Conservation (phyloP, 2,797 vertebrate genomes). For the Phrynocephalus forsythii region DNA sequence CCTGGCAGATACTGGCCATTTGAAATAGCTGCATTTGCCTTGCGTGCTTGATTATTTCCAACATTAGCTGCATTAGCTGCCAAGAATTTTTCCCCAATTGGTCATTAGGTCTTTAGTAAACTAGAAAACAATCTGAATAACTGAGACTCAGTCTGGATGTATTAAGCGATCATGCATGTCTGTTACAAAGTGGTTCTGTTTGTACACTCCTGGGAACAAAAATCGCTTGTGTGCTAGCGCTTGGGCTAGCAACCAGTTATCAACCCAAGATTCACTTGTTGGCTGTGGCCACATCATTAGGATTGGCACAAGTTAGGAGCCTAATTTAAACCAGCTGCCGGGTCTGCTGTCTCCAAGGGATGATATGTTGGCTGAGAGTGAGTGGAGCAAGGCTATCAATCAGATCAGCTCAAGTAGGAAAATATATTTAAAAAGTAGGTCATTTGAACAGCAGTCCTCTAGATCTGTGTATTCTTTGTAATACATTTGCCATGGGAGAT, state of each 20-base stretch:
- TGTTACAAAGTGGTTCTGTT: neutral
- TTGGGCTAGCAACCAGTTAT: slow-evolving; percentile 20
- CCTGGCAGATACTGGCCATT: slow-evolving; percentile 3
- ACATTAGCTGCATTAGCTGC: slow-evolving; percentile 9
- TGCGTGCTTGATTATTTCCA: slow-evolving; percentile 3
- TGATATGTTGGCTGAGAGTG: slow-evolving; percentile 1
- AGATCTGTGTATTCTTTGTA: neutral
- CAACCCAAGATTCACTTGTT: slow-evolving; percentile 31
- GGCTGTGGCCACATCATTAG: slow-evolving; percentile 25
- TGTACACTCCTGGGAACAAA: neutral
- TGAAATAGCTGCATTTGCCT: slow-evolving; percentile 31
- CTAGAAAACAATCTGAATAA: slow-evolving; percentile 15
- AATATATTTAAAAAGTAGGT: neutral
- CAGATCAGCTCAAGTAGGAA: neutral
- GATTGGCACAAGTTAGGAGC: slow-evolving; percentile 6
- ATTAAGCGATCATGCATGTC: neutral
- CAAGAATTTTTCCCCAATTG: slow-evolving; percentile 22
- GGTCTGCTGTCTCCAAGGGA: slow-evolving; percentile 6
- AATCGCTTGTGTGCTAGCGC: neutral
- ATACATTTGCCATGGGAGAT: neutral
- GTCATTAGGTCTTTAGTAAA: slow-evolving; percentile 6
- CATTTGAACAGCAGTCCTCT: neutral
- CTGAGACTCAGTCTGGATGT: slow-evolving; percentile 10
- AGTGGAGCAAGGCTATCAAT: slow-evolving; percentile 11
- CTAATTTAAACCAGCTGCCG: slow-evolving; percentile 35